phyloP scores from a whole-genome alignment of 2,797 vertebrate species.

The Pteronotus mesoamericanus region DNA sequence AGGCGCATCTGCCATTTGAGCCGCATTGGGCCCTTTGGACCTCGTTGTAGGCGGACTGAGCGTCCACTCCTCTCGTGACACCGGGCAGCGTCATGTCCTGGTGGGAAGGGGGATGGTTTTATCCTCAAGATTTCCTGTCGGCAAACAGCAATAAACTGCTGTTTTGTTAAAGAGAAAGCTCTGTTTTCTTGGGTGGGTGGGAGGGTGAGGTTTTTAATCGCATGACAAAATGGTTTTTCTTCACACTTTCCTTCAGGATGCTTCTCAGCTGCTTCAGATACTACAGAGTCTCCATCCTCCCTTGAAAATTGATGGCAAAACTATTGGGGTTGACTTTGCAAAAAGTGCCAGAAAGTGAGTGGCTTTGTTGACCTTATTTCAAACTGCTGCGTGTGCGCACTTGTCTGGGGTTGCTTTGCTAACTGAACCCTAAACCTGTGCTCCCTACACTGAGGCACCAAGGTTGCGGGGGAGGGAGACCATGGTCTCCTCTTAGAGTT shows the following conservation, averaged over 20 bases:
- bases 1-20: background rate
- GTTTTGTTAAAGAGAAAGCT: background rate
- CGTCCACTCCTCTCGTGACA: background rate
- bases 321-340: slow-evolving; percentile 98
- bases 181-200: background rate
- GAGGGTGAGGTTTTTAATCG: background rate
- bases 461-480: background rate
- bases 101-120: background rate
- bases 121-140: background rate
- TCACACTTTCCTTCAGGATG: slow-evolving; percentile 86
- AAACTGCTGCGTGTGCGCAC: background rate
- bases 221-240: background rate
- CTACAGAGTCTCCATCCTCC: slow-evolving; percentile 96
- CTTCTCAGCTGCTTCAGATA: slow-evolving; percentile 96
- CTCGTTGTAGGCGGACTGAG: background rate
- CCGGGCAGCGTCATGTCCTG: background rate
- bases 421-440: background rate
- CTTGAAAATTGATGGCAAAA: slow-evolving; percentile 97
- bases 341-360: slow-evolving; percentile 99
- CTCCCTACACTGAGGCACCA: background rate
- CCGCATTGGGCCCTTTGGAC: background rate
- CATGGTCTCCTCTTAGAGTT: background rate
- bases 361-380: background rate
- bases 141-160: background rate
- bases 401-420: background rate